Evolutionary conservation across 2,888 invertebrate species (phyloP).

Genomic region (Crocallis elinguaria): DNA sequence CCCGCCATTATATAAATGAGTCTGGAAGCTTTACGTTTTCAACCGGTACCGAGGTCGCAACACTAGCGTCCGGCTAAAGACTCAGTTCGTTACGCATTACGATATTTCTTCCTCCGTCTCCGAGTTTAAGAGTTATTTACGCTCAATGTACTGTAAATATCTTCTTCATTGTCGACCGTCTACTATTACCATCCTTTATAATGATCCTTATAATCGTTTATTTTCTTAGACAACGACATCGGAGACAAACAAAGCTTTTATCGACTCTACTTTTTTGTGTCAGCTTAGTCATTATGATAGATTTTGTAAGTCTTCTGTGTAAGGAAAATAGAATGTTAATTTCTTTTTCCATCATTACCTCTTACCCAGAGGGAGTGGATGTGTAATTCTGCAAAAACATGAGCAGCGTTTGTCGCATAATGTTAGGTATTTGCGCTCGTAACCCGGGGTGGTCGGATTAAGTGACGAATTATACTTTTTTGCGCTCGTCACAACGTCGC

Average conservation of each 20-base stretch:
- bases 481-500: conserved; percentile 72
- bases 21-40: conserved; percentile 39
- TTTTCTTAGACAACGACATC: conserved; percentile 38
- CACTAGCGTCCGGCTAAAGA: conserved; percentile 46
- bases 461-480: conserved; percentile 80
- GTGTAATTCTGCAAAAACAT: conserved; percentile 40
- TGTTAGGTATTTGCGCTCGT: conserved; percentile 64
- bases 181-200: conserved; percentile 39
- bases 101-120: conserved; percentile 49
- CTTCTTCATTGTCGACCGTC: conserved; percentile 49
- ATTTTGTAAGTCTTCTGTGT: conserved; percentile 5
- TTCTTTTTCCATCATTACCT: conserved; percentile 7
- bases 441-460: conserved; percentile 67
- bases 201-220: conserved; percentile 47
- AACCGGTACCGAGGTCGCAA: conserved; percentile 40
- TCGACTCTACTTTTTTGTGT: neutral
- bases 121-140: conserved; percentile 50
- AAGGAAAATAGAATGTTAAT: neutral
- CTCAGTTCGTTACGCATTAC: conserved; percentile 64
- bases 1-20: conserved; percentile 40
- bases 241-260: conserved; percentile 30
- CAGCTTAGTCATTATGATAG: no score
- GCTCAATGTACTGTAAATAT: conserved; percentile 63
- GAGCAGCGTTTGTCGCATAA: conserved; percentile 65
- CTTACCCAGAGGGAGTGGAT: conserved; percentile 4